A percentile compares a stretch with the other conserved stretches of the same genome.
phyloP scores from a whole-genome alignment of 2,888 invertebrate genomes.

The Artemia sp. region DNA sequence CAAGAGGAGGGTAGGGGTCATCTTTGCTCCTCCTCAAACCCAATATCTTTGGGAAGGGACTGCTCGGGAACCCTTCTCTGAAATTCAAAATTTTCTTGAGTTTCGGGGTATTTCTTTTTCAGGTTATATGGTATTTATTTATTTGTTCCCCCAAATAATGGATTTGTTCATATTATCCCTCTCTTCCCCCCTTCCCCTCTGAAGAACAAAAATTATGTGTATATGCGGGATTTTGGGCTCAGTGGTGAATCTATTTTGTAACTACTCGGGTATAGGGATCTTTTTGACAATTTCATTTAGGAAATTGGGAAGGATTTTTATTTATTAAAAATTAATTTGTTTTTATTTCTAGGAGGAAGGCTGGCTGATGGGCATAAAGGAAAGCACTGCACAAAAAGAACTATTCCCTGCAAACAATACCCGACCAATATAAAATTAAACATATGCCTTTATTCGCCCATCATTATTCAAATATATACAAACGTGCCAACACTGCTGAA shows the following conservation, averaged over 20 bases:
- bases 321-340: slow-evolving; percentile 8
- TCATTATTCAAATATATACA: not conserved
- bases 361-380: slow-evolving; percentile 91
- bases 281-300: slow-evolving; percentile 17
- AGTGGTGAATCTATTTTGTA: slow-evolving; percentile 14
- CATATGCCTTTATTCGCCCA: not conserved
- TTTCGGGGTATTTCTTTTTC: too few relatives aligned
- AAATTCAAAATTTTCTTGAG: too few relatives aligned
- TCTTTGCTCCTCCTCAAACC: too few relatives aligned
- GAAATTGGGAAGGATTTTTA: not conserved
- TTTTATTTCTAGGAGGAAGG: slow-evolving; percentile 69
- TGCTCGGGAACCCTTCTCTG: too few relatives aligned
- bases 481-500: not conserved
- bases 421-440: slow-evolving; percentile 52
- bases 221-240: not conserved
- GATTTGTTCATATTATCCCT: too few relatives aligned
- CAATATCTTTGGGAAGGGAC: too few relatives aligned
- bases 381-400: slow-evolving; percentile 70
- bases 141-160: too few relatives aligned
- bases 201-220: too few relatives aligned
- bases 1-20: too few relatives aligned
- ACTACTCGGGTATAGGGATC: slow-evolving; percentile 1
- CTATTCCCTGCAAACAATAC: slow-evolving; percentile 98
- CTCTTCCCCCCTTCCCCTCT: too few relatives aligned
- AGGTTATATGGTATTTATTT: too few relatives aligned